Conservation (phyloP, 2,888 invertebrate genomes). For the Embidobia sp. region DNA sequence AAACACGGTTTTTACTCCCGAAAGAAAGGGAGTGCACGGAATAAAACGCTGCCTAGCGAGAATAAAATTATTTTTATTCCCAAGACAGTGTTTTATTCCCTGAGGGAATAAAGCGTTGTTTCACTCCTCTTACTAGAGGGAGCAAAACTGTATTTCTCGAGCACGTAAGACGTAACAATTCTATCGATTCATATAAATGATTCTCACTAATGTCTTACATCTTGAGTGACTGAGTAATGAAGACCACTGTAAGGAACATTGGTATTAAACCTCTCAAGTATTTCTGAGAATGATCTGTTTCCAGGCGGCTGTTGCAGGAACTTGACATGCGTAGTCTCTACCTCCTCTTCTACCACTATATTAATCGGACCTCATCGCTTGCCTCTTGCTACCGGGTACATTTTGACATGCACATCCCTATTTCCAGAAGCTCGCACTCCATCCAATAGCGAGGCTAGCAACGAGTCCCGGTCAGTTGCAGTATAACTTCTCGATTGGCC, state of each 20-base stretch:
- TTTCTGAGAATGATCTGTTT: slow-evolving; percentile 87
- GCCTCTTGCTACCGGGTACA: slow-evolving; percentile 91
- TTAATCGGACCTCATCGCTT: slow-evolving; percentile 94
- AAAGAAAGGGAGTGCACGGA: too few relatives aligned
- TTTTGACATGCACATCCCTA: slow-evolving; percentile 96
- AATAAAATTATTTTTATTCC: too few relatives aligned
- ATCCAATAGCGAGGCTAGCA: slow-evolving; percentile 97
- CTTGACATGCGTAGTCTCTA: slow-evolving; percentile 95
- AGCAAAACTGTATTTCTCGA: too few relatives aligned
- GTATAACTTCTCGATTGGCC: slow-evolving; percentile 94
- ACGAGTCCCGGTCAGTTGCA: slow-evolving; percentile 97
- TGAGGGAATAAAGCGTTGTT: too few relatives aligned
- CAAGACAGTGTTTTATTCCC: too few relatives aligned
- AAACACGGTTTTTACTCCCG: too few relatives aligned
- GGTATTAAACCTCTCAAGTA: slow-evolving; percentile 96
- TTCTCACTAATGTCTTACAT: too few relatives aligned
- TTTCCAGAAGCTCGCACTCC: slow-evolving; percentile 98
- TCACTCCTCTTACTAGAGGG: too few relatives aligned
- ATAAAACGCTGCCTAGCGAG: too few relatives aligned
- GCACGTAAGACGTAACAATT: too few relatives aligned
- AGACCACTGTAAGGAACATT: slow-evolving; percentile 99
- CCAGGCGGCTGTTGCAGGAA: slow-evolving; percentile 87
- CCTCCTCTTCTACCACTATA: slow-evolving; percentile 97
- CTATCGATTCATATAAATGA: too few relatives aligned
- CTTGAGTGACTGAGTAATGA: slow-evolving; percentile 97